These are phyloP conservation scores for Nematopogon swammerdamellus DNA, from an alignment of 2,888 invertebrate genomes.

Conservation along the genomic window DNA sequence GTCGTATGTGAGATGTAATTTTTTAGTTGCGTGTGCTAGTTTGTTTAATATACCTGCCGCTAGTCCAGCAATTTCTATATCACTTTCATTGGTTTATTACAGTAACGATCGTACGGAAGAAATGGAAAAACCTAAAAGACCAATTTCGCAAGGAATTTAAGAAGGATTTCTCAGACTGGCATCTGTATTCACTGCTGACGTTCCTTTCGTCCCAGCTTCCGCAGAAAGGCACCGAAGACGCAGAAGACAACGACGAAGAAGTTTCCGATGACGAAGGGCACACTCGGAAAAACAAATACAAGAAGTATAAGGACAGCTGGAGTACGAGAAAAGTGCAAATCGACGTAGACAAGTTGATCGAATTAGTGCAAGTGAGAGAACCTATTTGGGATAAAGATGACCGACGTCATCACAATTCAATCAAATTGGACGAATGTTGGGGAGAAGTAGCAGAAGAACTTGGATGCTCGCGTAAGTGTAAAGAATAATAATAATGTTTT, in stretches of 20 bases:
- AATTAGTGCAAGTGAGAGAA: conserved; percentile 33
- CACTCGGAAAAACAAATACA: conserved; percentile 9
- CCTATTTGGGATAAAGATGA: conserved; percentile 46
- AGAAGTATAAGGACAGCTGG: conserved; percentile 42
- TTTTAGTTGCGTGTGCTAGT: no score
- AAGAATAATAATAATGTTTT: conserved; percentile 1
- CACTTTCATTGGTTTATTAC: no score
- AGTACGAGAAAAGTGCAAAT: conserved; percentile 35
- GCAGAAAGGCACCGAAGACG: conserved; percentile 32
- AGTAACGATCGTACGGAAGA: conserved; percentile 21
- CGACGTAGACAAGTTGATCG: conserved; percentile 41
- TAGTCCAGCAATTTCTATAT: no score
- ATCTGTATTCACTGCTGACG: conserved; percentile 39
- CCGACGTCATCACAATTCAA: conserved; percentile 49
- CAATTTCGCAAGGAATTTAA: conserved; percentile 51
- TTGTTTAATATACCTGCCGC: no score
- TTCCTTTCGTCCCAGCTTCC: conserved; percentile 46
- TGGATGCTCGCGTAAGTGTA: conserved; percentile 39
- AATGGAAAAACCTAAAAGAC: conserved; percentile 51
- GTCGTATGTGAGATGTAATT: no score
- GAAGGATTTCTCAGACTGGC: conserved; percentile 44
- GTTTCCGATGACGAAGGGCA: conserved; percentile 13
- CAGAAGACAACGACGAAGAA: no score
- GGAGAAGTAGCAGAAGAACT: conserved; percentile 43
- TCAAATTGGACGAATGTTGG: conserved; percentile 46